Evolutionary conservation across 2,797 vertebrate species (phyloP).

Genomic region (Myripristis murdjan): DNA sequence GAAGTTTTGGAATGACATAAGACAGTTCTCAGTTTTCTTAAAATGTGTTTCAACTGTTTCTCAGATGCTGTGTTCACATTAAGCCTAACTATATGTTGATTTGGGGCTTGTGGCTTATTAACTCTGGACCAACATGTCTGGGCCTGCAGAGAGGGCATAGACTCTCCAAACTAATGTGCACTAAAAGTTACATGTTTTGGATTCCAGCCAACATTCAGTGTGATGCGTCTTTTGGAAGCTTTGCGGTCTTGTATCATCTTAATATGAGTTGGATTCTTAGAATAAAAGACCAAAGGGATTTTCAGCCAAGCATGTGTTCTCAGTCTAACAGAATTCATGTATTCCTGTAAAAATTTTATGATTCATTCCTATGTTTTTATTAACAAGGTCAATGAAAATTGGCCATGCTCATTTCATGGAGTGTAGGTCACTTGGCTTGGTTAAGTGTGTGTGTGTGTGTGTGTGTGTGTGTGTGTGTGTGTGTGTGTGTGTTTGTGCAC

Average conservation of each 20-base stretch:
- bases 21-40: no score
- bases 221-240: slow-evolving; percentile 12
- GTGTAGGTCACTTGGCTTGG: slow-evolving; percentile 52
- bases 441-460: no score
- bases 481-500: no score
- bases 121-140: not conserved
- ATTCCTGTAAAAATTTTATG: slow-evolving; percentile 72
- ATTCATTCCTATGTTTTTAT: slow-evolving; percentile 79
- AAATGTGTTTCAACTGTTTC: not conserved
- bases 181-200: slow-evolving; percentile 13
- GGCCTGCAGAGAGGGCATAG: not conserved
- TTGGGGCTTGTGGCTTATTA: no score
- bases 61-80: not conserved
- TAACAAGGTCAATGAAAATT: slow-evolving; percentile 65
- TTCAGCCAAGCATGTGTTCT: slow-evolving; percentile 72
- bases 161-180: not conserved
- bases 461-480: no score
- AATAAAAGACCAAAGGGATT: slow-evolving; percentile 34
- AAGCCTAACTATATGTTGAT: no score
- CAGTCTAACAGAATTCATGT: slow-evolving; percentile 57
- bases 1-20: no score
- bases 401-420: slow-evolving; percentile 39
- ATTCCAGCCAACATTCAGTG: slow-evolving; percentile 4
- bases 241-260: slow-evolving; percentile 30
- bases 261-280: slow-evolving; percentile 29